Evolutionary conservation across 2,113 vertebrate genomes (phyloP), one percentile per base, ranked within the genome.

Genomic region (Indicator indicator): DNA sequence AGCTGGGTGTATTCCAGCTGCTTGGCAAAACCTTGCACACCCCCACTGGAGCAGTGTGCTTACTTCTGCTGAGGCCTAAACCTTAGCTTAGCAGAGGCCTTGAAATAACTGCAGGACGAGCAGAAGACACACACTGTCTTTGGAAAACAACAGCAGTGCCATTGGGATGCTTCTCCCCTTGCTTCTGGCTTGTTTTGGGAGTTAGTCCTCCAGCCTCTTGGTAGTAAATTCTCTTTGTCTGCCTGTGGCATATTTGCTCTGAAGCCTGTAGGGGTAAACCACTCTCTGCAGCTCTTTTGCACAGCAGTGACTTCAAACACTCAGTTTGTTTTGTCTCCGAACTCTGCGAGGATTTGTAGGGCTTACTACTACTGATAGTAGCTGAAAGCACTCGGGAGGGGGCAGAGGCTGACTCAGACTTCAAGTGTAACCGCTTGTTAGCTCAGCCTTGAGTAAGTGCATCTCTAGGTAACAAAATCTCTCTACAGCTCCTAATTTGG

Each of bases 1-100:
- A 81, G 84, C 67, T 97, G 92, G 95, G 88, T 70, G 40, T 92
- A 15, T 86, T 97, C 94, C 97, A 93, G 20, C 94, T 91, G 94
- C 90, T 92, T 94, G 68, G 83, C 93, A 94, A 85, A 97, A 72
- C 79, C 81, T 93, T n/a, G 48, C 64, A 64, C 78, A 80, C 83
- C 90, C 95, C 79, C 92, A 58, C 86, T 79, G 76, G 80, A 89
- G 78, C 93, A 60, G 63, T 56, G 9, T 65, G 55, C 88, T 94
- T 87, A 67, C 88, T 71, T 54, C 72, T 91, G 90, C 88, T 82
- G 90, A 95, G 95, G 79, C 82, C 95, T 97, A 59, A 95, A 56
- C 26, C 20, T 97, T 96, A 93, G 96, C 97, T 96, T 46, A 93
- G 85, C 63, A 93, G 76, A 74, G 84, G 71, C 72, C 93, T 91